Evolutionary conservation across 2,113 vertebrate genomes (phyloP).

Genomic region (Rhynchopsitta pachyrhyncha): DNA sequence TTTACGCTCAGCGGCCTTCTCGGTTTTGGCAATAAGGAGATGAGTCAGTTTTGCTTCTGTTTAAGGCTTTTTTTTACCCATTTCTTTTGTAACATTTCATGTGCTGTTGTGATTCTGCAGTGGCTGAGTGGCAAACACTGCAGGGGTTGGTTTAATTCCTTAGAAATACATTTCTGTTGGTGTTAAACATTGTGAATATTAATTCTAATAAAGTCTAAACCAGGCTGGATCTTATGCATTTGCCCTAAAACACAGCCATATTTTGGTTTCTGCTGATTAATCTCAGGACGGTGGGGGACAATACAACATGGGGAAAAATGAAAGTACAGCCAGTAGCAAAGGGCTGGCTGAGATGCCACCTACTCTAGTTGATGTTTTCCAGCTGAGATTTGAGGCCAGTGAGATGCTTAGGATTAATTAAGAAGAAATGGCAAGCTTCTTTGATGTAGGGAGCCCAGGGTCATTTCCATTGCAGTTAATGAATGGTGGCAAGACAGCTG

Average conservation of each 20-base stretch:
- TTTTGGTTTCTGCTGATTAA: not conserved
- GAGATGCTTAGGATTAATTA: slow-evolving; percentile 11
- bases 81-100: not conserved
- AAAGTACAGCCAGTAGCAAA: not conserved
- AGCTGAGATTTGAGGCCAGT: not conserved
- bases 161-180: not conserved
- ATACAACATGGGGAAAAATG: not conserved
- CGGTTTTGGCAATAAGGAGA: slow-evolving; percentile 49
- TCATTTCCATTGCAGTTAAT: slow-evolving; percentile 11
- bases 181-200: not conserved
- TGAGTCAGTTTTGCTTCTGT: slow-evolving; percentile 61
- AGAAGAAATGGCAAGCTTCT: slow-evolving; percentile 13
- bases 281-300: not conserved
- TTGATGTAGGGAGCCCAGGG: not conserved
- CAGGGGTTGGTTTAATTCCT: not conserved
- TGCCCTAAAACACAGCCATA: not conserved
- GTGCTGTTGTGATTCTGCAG: not conserved
- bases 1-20: not conserved
- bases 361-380: not conserved
- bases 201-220: not conserved
- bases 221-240: not conserved
- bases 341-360: not conserved
- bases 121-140: not conserved
- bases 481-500: not conserved
- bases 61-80: slow-evolving; percentile 15